Conservation (phyloP, 2,888 invertebrate genomes). For the Macrophya annulata region DNA sequence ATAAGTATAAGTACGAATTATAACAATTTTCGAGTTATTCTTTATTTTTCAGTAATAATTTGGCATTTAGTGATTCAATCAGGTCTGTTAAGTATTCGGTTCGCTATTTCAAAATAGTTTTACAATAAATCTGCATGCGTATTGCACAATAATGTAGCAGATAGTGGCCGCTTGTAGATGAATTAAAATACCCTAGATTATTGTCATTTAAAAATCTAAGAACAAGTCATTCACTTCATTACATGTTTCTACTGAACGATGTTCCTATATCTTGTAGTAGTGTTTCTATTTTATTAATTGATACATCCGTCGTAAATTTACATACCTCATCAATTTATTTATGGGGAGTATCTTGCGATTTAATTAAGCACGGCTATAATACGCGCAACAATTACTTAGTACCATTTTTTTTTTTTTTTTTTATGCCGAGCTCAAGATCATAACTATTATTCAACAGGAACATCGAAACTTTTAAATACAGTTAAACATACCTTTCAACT, state of each 20-base stretch:
- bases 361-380: no score
- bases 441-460: neutral
- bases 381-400: neutral
- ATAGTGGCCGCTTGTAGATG: neutral
- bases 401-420: neutral
- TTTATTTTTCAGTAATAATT: neutral
- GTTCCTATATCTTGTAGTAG: neutral
- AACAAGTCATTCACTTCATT: neutral
- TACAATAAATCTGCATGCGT: neutral
- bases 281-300: neutral
- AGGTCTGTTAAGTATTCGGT: neutral
- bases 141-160: neutral
- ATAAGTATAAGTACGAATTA: conserved; percentile 7
- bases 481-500: neutral
- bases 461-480: neutral
- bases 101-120: neutral
- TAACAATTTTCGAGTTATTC: neutral
- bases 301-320: neutral
- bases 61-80: neutral
- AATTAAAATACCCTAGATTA: neutral
- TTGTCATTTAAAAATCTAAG: conserved; percentile 1
- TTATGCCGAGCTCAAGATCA: neutral
- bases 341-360: neutral
- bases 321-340: neutral
- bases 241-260: neutral